These are phyloP conservation scores for Coenonympha glycerion DNA, from an alignment of 2,888 invertebrate genomes.

Conservation along the genomic window DNA sequence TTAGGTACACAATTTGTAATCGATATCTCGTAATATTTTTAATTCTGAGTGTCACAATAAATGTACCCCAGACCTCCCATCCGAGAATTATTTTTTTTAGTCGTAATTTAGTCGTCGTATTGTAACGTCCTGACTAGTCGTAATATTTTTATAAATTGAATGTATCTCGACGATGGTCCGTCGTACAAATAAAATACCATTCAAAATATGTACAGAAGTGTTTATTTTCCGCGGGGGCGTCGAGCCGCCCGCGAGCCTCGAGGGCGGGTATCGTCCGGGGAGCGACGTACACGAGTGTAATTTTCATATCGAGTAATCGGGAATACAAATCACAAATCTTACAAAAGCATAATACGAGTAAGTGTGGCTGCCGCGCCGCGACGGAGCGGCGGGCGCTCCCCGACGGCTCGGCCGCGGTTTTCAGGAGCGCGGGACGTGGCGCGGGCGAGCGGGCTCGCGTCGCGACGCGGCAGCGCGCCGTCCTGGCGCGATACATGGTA, in stretches of 20 bases:
- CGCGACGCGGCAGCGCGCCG: slow-evolving; percentile 26
- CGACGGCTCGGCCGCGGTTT: slow-evolving; percentile 24
- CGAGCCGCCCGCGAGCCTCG: not conserved
- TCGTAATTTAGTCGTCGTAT: slow-evolving; percentile 21
- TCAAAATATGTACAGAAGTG: slow-evolving; percentile 74
- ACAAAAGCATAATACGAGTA: slow-evolving; percentile 72
- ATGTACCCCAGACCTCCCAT: slow-evolving; percentile 41
- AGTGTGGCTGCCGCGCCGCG: slow-evolving; percentile 39
- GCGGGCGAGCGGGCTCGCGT: slow-evolving; percentile 25
- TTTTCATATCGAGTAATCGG: slow-evolving; percentile 69
- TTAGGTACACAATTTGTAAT: slow-evolving; percentile 31
- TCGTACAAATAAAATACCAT: slow-evolving; percentile 60
- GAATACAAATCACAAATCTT: slow-evolving; percentile 75
- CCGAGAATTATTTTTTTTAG: slow-evolving; percentile 22
- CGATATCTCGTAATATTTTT: slow-evolving; percentile 45
- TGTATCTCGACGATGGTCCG: slow-evolving; percentile 18
- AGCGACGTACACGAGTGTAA: slow-evolving; percentile 63
- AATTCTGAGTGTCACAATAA: slow-evolving; percentile 46
- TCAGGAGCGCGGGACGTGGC: slow-evolving; percentile 26
- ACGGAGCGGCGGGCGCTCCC: slow-evolving; percentile 25
- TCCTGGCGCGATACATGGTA: slow-evolving; percentile 25
- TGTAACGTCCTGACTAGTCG: slow-evolving; percentile 20
- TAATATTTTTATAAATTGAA: slow-evolving; percentile 6
- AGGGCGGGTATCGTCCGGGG: slow-evolving; percentile 60
- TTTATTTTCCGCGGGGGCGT: slow-evolving; percentile 62